Evolutionary conservation across 1,140 invertebrate species (phyloP), one percentile per base, ranked within the genome.

Genomic region (Microplitis demolitor): DNA sequence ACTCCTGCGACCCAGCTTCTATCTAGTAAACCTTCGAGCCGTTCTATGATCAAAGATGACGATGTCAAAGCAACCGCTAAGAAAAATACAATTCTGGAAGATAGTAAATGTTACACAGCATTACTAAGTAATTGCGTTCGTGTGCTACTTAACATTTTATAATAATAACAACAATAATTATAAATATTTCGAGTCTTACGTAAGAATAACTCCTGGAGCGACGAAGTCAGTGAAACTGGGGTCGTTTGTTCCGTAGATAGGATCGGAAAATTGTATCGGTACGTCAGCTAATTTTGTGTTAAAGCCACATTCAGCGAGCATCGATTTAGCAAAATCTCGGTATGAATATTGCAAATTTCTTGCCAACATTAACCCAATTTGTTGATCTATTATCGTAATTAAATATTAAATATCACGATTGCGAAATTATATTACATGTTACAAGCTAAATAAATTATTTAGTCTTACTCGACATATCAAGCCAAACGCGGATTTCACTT

Each of bases 181-280:
- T 58, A 50, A 64, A 66, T 63, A 56, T 35, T 4, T 51, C 50
- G 66, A 53, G 37, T n/a, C 45, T 92, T 87, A 97, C 95, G 95
- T 97, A 74, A 98, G 87, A 81, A 98, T 96, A 68, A 98, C 94
- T 77, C 97, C 97, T 50, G 97, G 96, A 35, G 96, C 96, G 74
- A 97, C 97, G 85, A 98, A 98, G 85, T 98, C 95, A 2, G 95
- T 97, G 82, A 98, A 98, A 71, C 94, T 96, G 24, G 96, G 95
- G 78, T 94, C 90, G 77, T 90, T 91, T 33, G 92, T 91, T 64
- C 96, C 97, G 85, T 98, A 98, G 77, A 98, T 92, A 4, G 96
- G 95, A 11, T 94, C 89, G 76, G 90, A 90, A 83, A 94, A 93
- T 80, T 94, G 92, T 75, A 96, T 93, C 4, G 95, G 95, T 58